Evolutionary conservation across 2,888 invertebrate species (phyloP).

Genomic region (Agriopis aurantiaria): DNA sequence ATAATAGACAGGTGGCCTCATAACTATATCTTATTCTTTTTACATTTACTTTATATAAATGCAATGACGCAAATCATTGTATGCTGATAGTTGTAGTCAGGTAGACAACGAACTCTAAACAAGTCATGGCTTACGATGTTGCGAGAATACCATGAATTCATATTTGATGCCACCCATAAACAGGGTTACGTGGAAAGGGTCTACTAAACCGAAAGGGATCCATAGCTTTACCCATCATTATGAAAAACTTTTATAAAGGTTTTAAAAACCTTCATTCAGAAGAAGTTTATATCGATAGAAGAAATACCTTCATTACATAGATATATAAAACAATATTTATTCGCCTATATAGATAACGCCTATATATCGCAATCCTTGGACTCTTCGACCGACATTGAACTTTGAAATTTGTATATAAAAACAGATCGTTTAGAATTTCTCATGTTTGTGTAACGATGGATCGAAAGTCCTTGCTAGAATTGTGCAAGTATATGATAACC

Average conservation of each 20-base stretch:
- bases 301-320: too few species aligned
- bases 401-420: slow-evolving; percentile 10
- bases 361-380: slow-evolving; percentile 13
- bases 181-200: neutral
- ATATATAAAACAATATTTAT: too few species aligned
- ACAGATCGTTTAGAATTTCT: neutral
- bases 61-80: slow-evolving; percentile 31
- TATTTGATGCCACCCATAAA: slow-evolving; percentile 3
- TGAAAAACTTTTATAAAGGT: too few species aligned
- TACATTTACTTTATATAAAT: neutral
- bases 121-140: slow-evolving; percentile 12
- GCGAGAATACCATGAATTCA: slow-evolving; percentile 12
- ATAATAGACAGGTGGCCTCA: neutral
- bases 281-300: too few species aligned
- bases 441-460: slow-evolving; percentile 3
- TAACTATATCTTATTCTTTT: neutral
- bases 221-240: too few species aligned
- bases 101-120: slow-evolving; percentile 14
- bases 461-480: neutral
- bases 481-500: slow-evolving; percentile 1
- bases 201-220: too few species aligned
- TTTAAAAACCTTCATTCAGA: too few species aligned
- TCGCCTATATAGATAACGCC: neutral
- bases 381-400: slow-evolving; percentile 32
- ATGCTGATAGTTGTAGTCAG: neutral